phyloP scores from a whole-genome alignment of 2,113 vertebrate species.

The Plecotus auritus region DNA sequence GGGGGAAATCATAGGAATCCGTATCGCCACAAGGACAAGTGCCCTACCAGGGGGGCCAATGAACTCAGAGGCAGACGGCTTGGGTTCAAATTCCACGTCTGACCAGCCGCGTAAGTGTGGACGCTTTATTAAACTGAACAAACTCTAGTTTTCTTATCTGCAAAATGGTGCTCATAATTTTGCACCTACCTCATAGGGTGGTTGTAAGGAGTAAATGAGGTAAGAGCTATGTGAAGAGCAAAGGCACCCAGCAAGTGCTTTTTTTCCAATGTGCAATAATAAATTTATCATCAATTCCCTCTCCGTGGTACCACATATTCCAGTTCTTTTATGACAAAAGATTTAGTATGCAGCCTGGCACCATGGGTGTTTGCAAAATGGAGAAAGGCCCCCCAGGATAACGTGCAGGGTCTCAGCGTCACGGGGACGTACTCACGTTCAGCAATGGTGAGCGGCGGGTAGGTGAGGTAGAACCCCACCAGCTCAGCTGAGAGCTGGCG shows the following conservation, averaged over 20 bases:
- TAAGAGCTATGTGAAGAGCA: neutral
- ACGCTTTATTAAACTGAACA: neutral
- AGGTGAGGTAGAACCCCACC: conserved; percentile 98
- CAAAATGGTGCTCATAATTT: neutral
- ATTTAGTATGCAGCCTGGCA: neutral
- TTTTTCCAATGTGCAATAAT: neutral
- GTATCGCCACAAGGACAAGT: neutral
- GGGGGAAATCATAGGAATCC: neutral
- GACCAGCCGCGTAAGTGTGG: neutral
- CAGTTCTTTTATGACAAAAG: neutral
- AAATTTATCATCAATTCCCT: neutral
- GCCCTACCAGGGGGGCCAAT: neutral
- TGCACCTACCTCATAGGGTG: neutral
- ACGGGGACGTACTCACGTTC: conserved; percentile 89
- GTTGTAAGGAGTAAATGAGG: neutral
- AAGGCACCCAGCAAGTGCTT: neutral
- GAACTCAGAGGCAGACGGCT: neutral
- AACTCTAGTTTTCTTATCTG: neutral
- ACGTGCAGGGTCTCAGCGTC: rapidly evolving
- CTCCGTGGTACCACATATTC: neutral
- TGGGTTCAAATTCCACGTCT: neutral
- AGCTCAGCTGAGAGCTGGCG: conserved; percentile 95
- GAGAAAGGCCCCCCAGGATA: neutral
- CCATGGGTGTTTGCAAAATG: neutral
- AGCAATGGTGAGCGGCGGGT: conserved; percentile 93